These are phyloP conservation scores for Chromoteleia sp. DNA, from an alignment of 2,888 invertebrate species.

Conservation along the genomic window DNA sequence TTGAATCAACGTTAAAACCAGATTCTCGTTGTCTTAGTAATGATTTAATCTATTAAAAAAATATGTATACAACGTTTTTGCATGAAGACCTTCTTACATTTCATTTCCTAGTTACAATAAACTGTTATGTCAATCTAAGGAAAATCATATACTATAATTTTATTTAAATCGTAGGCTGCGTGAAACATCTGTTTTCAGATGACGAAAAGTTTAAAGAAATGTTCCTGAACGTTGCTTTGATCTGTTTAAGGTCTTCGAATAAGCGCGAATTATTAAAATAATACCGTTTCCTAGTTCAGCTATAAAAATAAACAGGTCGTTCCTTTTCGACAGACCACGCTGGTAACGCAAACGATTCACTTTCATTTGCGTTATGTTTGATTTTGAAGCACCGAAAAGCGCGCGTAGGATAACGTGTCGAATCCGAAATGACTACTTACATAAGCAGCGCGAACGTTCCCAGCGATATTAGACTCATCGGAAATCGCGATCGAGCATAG, in stretches of 20 bases:
- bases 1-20: too few relatives aligned
- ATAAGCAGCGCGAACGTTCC: not conserved
- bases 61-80: too few relatives aligned
- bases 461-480: not conserved
- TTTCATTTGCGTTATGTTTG: slow-evolving; percentile 6
- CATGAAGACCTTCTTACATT: too few relatives aligned
- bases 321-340: slow-evolving; percentile 1
- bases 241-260: slow-evolving; percentile 2
- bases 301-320: slow-evolving; percentile 23
- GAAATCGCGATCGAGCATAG: not conserved
- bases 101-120: too few relatives aligned
- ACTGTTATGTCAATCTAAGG: too few relatives aligned
- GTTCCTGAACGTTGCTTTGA: not conserved
- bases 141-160: too few relatives aligned
- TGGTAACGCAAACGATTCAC: not conserved
- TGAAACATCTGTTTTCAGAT: too few relatives aligned
- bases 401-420: slow-evolving; percentile 8
- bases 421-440: slow-evolving; percentile 18
- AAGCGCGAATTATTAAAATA: slow-evolving; percentile 17
- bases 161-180: too few relatives aligned
- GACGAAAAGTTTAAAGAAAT: not conserved
- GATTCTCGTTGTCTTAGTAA: too few relatives aligned
- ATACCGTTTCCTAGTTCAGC: slow-evolving; percentile 27
- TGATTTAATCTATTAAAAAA: too few relatives aligned
- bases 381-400: slow-evolving; percentile 5